Percentiles rank a stretch among this genome's conserved stretches.
phyloP scores from a whole-genome alignment of 2,797 vertebrate species.

The Paramormyrops hopkinsi region DNA sequence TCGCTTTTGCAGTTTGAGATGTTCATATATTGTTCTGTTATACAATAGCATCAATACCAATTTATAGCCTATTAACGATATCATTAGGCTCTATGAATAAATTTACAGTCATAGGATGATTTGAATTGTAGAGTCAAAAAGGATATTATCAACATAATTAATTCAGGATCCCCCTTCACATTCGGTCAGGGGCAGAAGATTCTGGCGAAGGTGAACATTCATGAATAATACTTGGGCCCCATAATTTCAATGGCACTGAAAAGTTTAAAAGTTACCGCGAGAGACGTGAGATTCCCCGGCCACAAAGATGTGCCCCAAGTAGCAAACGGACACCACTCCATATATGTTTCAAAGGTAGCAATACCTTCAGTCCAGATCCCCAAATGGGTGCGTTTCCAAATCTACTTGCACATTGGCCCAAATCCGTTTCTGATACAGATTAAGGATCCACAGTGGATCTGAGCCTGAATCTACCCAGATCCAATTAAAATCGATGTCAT shows the following conservation, averaged over 20 bases:
- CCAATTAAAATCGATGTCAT: neutral
- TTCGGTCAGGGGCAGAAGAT: neutral
- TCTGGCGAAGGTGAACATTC: neutral
- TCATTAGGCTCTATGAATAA: neutral
- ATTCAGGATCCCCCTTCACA: neutral
- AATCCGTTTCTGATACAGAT: neutral
- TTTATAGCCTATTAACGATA: neutral
- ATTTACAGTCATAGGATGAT: neutral
- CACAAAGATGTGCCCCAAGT: neutral
- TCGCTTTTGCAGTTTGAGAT: neutral
- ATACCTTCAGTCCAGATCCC: neutral
- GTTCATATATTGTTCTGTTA: neutral
- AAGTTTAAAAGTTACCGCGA: neutral
- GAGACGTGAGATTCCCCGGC: neutral
- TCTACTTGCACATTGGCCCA: neutral
- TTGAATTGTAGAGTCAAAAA: neutral
- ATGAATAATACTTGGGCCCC: neutral
- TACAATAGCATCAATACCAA: neutral
- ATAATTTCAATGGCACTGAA: neutral
- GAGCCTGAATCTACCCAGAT: neutral
- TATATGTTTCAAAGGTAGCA: neutral
- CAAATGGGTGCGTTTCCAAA: neutral
- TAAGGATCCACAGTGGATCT: neutral
- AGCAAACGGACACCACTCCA: neutral
- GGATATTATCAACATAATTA: neutral